Base-by-base conservation (phyloP, 2,888 invertebrate genomes). In the Sylvicola cinctus region DNA sequence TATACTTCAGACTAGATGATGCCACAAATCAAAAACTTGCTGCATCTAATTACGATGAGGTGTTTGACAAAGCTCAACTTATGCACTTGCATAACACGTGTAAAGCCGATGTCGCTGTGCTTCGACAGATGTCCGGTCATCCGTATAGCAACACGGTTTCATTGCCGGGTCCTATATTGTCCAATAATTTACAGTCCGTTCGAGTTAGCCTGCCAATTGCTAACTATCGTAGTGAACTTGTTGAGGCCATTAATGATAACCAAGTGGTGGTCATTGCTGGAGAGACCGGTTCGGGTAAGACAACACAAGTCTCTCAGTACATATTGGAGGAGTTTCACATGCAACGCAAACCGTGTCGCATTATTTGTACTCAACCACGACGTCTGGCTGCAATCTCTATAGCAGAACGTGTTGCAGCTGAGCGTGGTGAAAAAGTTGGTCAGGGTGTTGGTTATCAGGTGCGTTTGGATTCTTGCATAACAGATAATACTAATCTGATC, bases 291-390 rank as follows among this genome's bases (percentile, higher is more conserved):
- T 84, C 81, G 35, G 93, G 93, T 1, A 93, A 93, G 64, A 90
- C 91, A 0, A 93, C 93, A 0, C 93, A 93, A 65, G 68, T 96
- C 28, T 93, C 95, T 0, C 95, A 96, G 49, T 83, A 79, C 47
- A 72, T 96, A 42, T 57, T 96, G 40, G 87, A 93, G 45, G 68
- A 83, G 54, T 71, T 63, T 43, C 63, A 58, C 45, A 61, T 50
- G 44, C 63, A 53, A 43, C 65, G 66, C 36, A 65, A 64, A 45
- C 66, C 70, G 0, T 81, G 85, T 40, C 68, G 88, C 34, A 78
- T 98, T 41, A 71, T 95, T 49, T 90, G 90, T 50, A 88, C 91
- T 1, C 90, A 96, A 57, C 95, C 96, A 0, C 64, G 93, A 31
- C 65, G 93, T 44, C 71, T 96, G 35, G 83, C 91, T 0, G 91